Percentiles rank a stretch among this genome's conserved stretches.
phyloP scores from a whole-genome alignment of 1,140 invertebrate species.

The Drosophila obscura region DNA sequence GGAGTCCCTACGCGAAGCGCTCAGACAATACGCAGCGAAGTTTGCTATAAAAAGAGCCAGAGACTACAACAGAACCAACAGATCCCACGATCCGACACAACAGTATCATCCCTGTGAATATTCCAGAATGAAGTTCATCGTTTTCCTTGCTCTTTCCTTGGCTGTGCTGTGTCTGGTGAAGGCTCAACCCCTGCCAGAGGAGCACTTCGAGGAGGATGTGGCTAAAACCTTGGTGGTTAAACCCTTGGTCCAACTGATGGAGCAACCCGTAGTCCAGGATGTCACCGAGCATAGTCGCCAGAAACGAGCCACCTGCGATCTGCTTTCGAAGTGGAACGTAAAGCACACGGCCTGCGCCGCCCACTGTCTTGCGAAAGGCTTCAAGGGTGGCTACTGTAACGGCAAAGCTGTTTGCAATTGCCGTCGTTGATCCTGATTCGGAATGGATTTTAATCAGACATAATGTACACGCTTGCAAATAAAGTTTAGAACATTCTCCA shows the following conservation, averaged over 20 bases:
- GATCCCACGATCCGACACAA: constrained; percentile 8
- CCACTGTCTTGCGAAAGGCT: constrained; percentile 54
- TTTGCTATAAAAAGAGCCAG: constrained; percentile 40
- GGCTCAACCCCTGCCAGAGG: constrained; percentile 39
- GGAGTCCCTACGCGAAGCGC: constrained; percentile 38
- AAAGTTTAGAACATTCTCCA: background rate
- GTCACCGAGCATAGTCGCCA: constrained; percentile 47
- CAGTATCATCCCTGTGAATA: constrained; percentile 6
- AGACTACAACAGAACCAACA: no score
- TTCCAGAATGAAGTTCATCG: constrained; percentile 45
- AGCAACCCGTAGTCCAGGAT: background rate
- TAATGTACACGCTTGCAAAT: background rate
- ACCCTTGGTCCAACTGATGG: background rate
- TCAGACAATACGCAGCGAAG: background rate
- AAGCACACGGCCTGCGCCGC: constrained; percentile 66
- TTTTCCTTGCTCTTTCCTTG: constrained; percentile 30
- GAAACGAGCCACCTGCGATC: constrained; percentile 75
- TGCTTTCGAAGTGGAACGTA: constrained; percentile 58
- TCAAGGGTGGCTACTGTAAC: constrained; percentile 68
- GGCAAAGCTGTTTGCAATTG: constrained; percentile 63
- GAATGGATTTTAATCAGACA: background rate
- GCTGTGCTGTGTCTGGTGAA: constrained; percentile 27
- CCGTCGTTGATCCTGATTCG: constrained; percentile 30
- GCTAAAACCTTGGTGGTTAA: background rate
- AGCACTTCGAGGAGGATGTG: background rate